Conservation (phyloP, 1,140 invertebrate species). For the Lanistes nyassanus region DNA sequence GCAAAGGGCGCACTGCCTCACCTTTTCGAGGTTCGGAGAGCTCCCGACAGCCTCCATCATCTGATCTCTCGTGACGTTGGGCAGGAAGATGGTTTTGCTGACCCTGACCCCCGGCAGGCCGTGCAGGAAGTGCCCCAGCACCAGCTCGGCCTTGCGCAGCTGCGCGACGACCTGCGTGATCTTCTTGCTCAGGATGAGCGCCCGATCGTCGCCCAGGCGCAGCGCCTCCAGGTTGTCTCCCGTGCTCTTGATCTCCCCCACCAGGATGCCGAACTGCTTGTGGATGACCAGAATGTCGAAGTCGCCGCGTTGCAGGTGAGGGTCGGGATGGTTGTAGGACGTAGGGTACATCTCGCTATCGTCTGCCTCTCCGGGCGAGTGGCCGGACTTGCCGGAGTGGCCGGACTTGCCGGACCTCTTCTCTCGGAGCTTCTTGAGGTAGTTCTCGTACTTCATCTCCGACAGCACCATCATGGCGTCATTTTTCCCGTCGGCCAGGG, state of each 20-base stretch:
- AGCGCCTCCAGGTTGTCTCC: neutral
- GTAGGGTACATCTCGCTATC: too few relatives aligned
- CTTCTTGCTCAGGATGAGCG: neutral
- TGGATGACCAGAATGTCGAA: neutral
- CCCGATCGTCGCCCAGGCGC: neutral
- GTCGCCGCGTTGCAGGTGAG: neutral
- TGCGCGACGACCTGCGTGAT: neutral
- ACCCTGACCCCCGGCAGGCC: neutral
- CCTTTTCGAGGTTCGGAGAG: neutral
- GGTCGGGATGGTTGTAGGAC: neutral
- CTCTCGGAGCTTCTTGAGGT: neutral
- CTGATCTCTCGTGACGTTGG: neutral
- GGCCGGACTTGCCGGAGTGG: too few relatives aligned
- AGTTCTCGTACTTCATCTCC: neutral
- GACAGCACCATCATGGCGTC: conserved; percentile 3
- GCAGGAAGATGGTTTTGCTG: neutral
- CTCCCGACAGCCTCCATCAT: neutral
- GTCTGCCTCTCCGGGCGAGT: too few relatives aligned
- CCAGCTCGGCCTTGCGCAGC: neutral
- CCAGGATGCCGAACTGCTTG: neutral
- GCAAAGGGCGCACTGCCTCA: neutral
- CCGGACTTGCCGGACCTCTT: too few relatives aligned
- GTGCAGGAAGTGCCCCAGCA: neutral
- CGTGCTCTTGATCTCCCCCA: neutral
- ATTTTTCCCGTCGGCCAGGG: neutral